Evolutionary conservation across 2,797 vertebrate species (phyloP).

Genomic region (Taeniopygia guttata): DNA sequence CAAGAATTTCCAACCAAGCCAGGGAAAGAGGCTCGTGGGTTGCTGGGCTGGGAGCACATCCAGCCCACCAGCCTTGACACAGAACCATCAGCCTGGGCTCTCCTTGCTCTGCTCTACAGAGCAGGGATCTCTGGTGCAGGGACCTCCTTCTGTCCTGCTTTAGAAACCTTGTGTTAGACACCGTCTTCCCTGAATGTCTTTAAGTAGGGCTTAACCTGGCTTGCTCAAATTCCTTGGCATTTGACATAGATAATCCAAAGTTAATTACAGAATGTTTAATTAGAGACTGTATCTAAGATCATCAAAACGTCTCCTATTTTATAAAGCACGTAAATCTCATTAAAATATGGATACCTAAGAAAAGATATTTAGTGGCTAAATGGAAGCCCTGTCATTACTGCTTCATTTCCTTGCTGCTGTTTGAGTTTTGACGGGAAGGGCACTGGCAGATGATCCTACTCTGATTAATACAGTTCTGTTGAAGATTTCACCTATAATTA

Average conservation of each 20-base stretch:
- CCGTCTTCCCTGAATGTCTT: neutral
- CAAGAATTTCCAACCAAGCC: neutral
- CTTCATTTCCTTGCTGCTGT: constrained; percentile 30
- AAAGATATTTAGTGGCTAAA: constrained; percentile 13
- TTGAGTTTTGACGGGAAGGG: neutral
- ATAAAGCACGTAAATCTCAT: constrained; percentile 5
- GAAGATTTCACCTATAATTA: constrained; percentile 47
- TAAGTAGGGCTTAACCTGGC: neutral
- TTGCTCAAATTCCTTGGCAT: neutral
- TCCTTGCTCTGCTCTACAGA: neutral
- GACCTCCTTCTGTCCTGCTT: neutral
- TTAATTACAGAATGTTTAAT: constrained; percentile 48
- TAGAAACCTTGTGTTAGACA: neutral
- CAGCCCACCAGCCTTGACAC: neutral
- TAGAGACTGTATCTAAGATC: constrained; percentile 26
- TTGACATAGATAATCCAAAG: constrained; percentile 7
- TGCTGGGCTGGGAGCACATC: neutral
- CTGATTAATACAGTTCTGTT: neutral
- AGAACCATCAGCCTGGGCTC: neutral
- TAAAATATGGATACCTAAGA: constrained; percentile 34
- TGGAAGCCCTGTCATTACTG: constrained; percentile 17
- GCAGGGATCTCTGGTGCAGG: neutral
- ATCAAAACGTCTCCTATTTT: constrained; percentile 8
- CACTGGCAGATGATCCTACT: neutral
- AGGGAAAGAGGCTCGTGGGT: neutral